Base-by-base conservation (phyloP, 2,888 invertebrate genomes). In the Crossocerus cetratus region DNA sequence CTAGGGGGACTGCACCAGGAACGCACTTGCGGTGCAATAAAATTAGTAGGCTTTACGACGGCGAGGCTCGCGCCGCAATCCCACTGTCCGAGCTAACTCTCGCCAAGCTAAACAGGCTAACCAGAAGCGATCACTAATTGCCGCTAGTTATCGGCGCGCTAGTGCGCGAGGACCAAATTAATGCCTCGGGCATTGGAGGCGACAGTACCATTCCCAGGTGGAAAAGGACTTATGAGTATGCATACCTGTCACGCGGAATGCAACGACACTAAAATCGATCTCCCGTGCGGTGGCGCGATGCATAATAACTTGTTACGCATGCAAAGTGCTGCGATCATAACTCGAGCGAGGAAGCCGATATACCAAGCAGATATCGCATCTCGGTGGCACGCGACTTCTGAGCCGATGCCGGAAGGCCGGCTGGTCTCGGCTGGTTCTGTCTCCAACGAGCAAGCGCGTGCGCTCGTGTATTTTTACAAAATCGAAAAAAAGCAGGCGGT, bases 21-120 rank as follows among this genome's bases (percentile, higher is more conserved):
- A 64, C 55, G 69, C 65, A 61, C 59, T 43, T 64, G 72, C 53
- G 55, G 67, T 57, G 79, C 77, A 81, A 81, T 81, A 79, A 81
- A 81, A 77, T 81, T 75, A 75, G 75, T 57, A 73, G 67, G 55
- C 61, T 77, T 68, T 68, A 69, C 77, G 65, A 72, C 59, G 72
- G 69, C 72, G 73, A 76, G 76, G 69, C 68, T 69, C 56, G 69
- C 55, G 16, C 56, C 64, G 53, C 49, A 14, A 69, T 69, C 67
- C 1, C 61, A 64, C 69, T 65, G 67, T 43, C 1, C 32, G 32
- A 32, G 8, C 32, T 32, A 32, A 32, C 32, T 8, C 32, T 8
- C 32, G 11, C 32, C 8, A 32, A 5, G 8, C 16, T n/a, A 72
- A 80, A 79, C 78, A 74, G 63, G 63, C 60, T 61, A 32, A 32